These are phyloP conservation scores for Dryococelus australis DNA, from an alignment of 2,888 invertebrate genomes.

Conservation along the genomic window DNA sequence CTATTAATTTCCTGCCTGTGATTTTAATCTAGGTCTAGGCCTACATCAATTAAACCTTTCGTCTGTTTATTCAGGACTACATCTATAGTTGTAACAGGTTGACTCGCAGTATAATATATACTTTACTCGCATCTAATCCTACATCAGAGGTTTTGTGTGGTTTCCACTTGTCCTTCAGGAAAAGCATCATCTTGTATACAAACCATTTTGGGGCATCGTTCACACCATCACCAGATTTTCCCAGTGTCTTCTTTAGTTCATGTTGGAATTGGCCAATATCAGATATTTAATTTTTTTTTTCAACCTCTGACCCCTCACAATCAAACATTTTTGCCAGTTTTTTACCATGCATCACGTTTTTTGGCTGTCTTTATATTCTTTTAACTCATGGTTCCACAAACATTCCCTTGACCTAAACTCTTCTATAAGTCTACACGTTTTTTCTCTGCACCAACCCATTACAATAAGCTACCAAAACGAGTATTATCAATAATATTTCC, in stretches of 20 bases:
- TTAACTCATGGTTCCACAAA: neutral
- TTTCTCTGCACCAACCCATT: too few relatives aligned
- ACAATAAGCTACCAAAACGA: too few relatives aligned
- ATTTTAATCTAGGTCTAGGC: too few relatives aligned
- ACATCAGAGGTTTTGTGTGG: neutral
- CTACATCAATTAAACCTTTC: too few relatives aligned
- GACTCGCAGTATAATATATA: neutral
- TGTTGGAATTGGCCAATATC: neutral
- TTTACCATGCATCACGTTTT: neutral
- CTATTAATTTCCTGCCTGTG: too few relatives aligned
- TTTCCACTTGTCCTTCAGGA: neutral
- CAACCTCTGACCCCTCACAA: neutral
- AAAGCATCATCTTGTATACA: neutral
- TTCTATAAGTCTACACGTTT: too few relatives aligned
- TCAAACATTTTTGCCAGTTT: neutral
- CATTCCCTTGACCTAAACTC: neutral
- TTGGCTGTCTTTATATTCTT: neutral
- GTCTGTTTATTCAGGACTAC: too few relatives aligned
- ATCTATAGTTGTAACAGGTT: too few relatives aligned
- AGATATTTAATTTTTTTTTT: neutral
- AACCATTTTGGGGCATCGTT: neutral
- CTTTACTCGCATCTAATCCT: neutral
- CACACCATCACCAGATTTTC: neutral
- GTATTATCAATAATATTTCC: too few relatives aligned
- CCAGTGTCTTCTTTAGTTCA: neutral